Evolutionary conservation across 2,888 invertebrate genomes (phyloP).

Genomic region (Pteria penguin): DNA sequence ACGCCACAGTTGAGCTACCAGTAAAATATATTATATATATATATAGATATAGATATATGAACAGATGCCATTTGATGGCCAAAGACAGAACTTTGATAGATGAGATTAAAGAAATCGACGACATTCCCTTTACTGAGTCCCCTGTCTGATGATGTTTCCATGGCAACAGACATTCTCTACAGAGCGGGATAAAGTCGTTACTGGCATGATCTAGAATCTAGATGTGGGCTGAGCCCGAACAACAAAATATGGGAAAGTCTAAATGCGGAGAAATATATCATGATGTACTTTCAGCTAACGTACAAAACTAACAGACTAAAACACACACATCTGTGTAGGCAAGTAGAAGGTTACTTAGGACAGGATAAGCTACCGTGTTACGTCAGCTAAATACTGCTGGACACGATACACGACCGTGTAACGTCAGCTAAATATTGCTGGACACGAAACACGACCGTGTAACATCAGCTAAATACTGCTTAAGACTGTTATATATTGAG

Average conservation of each 20-base stretch:
- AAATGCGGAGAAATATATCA: background rate
- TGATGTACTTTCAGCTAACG: background rate
- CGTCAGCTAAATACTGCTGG: no score
- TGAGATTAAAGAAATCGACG: background rate
- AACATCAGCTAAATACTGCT: no score
- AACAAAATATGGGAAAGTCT: background rate
- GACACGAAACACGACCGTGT: no score
- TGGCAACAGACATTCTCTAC: background rate
- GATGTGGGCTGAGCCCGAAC: conserved; percentile 8
- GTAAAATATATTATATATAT: no score
- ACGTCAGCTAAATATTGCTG: no score
- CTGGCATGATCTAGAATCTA: background rate
- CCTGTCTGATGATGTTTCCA: background rate
- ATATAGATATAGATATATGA: conserved; percentile 2
- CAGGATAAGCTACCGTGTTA: background rate
- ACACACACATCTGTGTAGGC: no score
- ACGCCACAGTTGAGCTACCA: no score
- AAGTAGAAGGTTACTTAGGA: background rate
- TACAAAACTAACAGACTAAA: background rate
- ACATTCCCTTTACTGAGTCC: background rate
- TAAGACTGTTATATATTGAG: no score
- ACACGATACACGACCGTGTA: no score
- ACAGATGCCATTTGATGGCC: conserved; percentile 23
- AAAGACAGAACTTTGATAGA: background rate
- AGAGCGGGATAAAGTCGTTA: background rate